Percentiles rank a stretch among this genome's conserved stretches.
Evolutionary conservation across 1,140 invertebrate genomes (phyloP).

Genomic region (Phenacoccus solenopsis): DNA sequence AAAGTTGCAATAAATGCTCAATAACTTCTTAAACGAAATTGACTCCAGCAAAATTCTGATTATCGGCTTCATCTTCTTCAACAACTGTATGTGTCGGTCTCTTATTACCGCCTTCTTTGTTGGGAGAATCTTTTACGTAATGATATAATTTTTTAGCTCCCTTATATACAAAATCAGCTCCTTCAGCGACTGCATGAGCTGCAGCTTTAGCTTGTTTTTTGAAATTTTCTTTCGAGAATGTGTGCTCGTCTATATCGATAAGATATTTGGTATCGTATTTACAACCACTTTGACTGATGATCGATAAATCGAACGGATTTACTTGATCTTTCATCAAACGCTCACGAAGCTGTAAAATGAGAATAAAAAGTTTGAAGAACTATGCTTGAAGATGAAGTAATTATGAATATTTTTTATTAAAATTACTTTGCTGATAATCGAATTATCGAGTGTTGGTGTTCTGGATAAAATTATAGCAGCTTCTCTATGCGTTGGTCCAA

Average conservation of each 20-base stretch:
- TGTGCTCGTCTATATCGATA: conserved; percentile 57
- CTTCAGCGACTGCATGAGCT: conserved; percentile 32
- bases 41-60: background rate
- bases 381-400: background rate
- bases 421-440: conserved; percentile 49
- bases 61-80: background rate
- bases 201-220: conserved; percentile 44
- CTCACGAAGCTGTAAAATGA: conserved; percentile 41
- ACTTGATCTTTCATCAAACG: conserved; percentile 47
- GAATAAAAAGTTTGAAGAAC: background rate
- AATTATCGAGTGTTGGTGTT: conserved; percentile 49
- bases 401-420: background rate
- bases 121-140: conserved; percentile 29
- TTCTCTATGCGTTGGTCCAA: conserved; percentile 55
- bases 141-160: conserved; percentile 43
- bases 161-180: conserved; percentile 41
- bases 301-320: conserved; percentile 58
- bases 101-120: background rate
- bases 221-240: conserved; percentile 56
- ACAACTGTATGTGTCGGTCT: background rate
- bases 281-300: conserved; percentile 55
- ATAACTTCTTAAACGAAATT: background rate
- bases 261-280: conserved; percentile 36
- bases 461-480: conserved; percentile 66
- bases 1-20: background rate